Evolutionary conservation across 1,140 invertebrate genomes (phyloP).

Genomic region (Bemisia tabaci): DNA sequence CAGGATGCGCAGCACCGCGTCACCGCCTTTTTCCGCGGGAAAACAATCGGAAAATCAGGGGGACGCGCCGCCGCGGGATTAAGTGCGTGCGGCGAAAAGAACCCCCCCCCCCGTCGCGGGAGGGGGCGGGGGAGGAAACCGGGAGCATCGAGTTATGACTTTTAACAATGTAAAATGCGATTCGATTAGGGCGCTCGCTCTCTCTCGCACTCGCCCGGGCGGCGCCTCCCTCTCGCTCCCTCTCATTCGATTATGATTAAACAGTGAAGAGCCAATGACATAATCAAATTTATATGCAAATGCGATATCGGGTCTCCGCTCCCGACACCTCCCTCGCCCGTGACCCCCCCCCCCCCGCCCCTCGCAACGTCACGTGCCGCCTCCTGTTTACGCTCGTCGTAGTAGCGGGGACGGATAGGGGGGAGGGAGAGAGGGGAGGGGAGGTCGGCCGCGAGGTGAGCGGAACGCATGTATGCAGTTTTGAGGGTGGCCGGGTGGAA

Average conservation of each 20-base stretch:
- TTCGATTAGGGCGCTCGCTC: background rate
- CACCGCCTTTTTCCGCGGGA: too few species aligned
- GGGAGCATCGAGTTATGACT: slow-evolving; percentile 30
- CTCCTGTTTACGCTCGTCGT: too few species aligned
- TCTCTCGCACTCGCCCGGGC: background rate
- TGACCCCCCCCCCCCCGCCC: background rate
- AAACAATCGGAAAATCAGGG: slow-evolving; percentile 16
- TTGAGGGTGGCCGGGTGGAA: too few species aligned
- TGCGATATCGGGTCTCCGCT: background rate
- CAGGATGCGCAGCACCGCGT: too few species aligned
- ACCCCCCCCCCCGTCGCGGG: background rate
- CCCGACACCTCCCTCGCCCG: background rate
- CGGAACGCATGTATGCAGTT: too few species aligned
- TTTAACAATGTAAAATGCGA: slow-evolving; percentile 16
- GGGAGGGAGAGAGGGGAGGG: too few species aligned
- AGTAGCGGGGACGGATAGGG: too few species aligned
- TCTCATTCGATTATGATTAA: background rate
- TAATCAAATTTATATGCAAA: slow-evolving; percentile 3
- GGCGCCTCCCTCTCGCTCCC: background rate
- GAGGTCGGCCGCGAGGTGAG: too few species aligned
- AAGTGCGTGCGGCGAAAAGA: slow-evolving; percentile 6
- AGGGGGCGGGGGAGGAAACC: slow-evolving; percentile 28
- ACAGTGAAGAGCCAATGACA: background rate
- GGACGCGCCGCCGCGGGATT: slow-evolving; percentile 17
- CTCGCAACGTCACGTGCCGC: too few species aligned